A percentile compares a stretch with the other conserved stretches of the same genome.
phyloP scores from a whole-genome alignment of 2,888 invertebrate genomes.

The Torymus auratus region DNA sequence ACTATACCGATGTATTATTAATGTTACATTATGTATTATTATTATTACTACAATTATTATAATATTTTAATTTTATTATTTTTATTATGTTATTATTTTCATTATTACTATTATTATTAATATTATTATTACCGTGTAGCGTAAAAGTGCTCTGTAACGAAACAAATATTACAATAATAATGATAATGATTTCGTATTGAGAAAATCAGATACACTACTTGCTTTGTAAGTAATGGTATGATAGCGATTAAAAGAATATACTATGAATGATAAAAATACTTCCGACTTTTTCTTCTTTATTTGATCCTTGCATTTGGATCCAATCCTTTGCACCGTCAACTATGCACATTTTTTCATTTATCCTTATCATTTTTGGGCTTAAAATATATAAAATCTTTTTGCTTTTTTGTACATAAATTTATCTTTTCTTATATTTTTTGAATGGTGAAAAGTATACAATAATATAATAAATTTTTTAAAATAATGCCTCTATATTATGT shows the following conservation, averaged over 20 bases:
- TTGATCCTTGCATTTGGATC: background rate
- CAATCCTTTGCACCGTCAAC: background rate
- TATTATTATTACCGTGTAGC: slow-evolving; percentile 54
- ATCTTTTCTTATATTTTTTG: too few species aligned
- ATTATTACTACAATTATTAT: slow-evolving; percentile 55
- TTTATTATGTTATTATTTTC: slow-evolving; percentile 29
- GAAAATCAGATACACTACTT: slow-evolving; percentile 70
- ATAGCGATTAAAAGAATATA: slow-evolving; percentile 58
- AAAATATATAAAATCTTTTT: too few species aligned
- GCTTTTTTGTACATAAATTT: too few species aligned
- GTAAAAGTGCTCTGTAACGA: slow-evolving; percentile 59
- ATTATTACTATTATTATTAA: slow-evolving; percentile 47
- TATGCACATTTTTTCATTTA: background rate
- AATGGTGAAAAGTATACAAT: too few species aligned
- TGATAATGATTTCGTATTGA: slow-evolving; percentile 67
- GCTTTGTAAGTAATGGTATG: slow-evolving; percentile 75
- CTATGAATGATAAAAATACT: slow-evolving; percentile 55
- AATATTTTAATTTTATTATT: slow-evolving; percentile 48
- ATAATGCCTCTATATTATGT: too few species aligned
- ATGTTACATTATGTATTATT: slow-evolving; percentile 67
- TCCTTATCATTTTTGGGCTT: too few species aligned
- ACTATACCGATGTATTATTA: slow-evolving; percentile 74
- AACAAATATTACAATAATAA: slow-evolving; percentile 64
- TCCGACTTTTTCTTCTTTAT: slow-evolving; percentile 1
- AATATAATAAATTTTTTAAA: too few species aligned